Evolutionary conservation across 2,113 vertebrate species (phyloP).

Genomic region (Ammodytes marinus): DNA sequence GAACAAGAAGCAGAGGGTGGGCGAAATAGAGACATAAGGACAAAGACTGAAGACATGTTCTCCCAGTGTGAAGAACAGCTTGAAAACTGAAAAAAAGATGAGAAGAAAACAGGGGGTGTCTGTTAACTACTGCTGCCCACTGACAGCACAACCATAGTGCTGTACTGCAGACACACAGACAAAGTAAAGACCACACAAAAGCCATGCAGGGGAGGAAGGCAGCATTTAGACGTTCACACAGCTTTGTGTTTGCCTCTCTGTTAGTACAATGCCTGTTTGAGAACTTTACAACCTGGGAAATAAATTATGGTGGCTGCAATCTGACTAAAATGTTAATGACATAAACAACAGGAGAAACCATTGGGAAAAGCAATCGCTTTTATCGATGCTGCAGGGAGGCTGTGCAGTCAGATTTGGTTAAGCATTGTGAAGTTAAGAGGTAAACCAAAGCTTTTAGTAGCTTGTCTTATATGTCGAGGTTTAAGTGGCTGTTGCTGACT

Average conservation of each 20-base stretch:
- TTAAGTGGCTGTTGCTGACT: not conserved
- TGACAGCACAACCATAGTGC: not conserved
- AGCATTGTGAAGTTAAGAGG: constrained; percentile 11
- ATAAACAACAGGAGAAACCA: constrained; percentile 45
- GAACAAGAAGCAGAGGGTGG: not conserved
- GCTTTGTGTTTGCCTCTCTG: constrained; percentile 16
- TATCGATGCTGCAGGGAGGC: constrained; percentile 42
- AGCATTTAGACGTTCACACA: not conserved
- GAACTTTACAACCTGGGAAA: constrained; percentile 20
- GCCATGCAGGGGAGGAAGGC: not conserved
- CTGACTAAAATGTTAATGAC: constrained; percentile 54
- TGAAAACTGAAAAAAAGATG: constrained; percentile 44
- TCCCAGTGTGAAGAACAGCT: constrained; percentile 37
- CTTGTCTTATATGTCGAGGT: not conserved
- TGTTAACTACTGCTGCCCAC: constrained; percentile 8
- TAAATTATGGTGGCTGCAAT: constrained; percentile 53
- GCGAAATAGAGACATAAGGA: not conserved
- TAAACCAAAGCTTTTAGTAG: not conserved
- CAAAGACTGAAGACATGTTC: constrained; percentile 8
- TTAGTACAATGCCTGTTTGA: constrained; percentile 9
- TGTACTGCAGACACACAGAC: not conserved
- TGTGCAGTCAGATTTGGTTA: constrained; percentile 19
- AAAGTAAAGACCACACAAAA: not conserved
- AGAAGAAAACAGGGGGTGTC: constrained; percentile 36
- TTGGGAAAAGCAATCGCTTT: constrained; percentile 54